Evolutionary conservation across 2,797 vertebrate genomes (phyloP).

Genomic region (Lepilemur ruficaudatus): DNA sequence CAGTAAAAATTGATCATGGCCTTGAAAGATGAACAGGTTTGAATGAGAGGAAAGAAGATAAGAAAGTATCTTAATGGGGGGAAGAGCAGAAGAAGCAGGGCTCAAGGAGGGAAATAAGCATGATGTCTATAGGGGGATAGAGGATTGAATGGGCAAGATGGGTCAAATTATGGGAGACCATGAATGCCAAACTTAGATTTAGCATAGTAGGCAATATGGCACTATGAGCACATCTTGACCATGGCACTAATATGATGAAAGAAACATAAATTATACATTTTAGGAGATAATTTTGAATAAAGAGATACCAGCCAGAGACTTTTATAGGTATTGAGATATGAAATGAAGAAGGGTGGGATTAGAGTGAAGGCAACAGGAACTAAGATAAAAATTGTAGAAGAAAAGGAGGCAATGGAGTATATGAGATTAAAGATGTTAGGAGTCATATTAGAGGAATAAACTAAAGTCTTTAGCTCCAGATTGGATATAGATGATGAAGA

Average conservation of each 20-base stretch:
- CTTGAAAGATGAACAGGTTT: slow-evolving; percentile 50
- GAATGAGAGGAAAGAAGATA: not conserved
- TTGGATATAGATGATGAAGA: slow-evolving; percentile 27
- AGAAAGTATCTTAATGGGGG: slow-evolving; percentile 19
- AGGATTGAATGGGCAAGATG: not conserved
- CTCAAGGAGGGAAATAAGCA: not conserved
- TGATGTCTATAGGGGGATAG: not conserved
- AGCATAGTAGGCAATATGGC: not conserved
- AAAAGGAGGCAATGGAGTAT: not conserved
- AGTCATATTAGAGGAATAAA: not conserved
- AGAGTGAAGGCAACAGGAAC: not conserved
- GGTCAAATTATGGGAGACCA: not conserved
- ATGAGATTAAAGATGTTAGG: slow-evolving; percentile 17
- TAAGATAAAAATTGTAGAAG: slow-evolving; percentile 10
- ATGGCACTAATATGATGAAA: slow-evolving; percentile 31
- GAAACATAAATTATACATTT: slow-evolving; percentile 39
- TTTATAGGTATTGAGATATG: slow-evolving; percentile 18
- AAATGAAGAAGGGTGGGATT: not conserved
- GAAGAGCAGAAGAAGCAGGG: not conserved
- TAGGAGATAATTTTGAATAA: slow-evolving; percentile 36
- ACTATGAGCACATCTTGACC: slow-evolving; percentile 2
- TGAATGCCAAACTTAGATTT: slow-evolving; percentile 8
- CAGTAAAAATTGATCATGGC: not conserved
- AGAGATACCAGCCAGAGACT: not conserved
- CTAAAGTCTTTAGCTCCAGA: not conserved